Evolutionary conservation across 2,113 vertebrate species (phyloP), one percentile per base, ranked within the genome.

Genomic region (Mugil cephalus): DNA sequence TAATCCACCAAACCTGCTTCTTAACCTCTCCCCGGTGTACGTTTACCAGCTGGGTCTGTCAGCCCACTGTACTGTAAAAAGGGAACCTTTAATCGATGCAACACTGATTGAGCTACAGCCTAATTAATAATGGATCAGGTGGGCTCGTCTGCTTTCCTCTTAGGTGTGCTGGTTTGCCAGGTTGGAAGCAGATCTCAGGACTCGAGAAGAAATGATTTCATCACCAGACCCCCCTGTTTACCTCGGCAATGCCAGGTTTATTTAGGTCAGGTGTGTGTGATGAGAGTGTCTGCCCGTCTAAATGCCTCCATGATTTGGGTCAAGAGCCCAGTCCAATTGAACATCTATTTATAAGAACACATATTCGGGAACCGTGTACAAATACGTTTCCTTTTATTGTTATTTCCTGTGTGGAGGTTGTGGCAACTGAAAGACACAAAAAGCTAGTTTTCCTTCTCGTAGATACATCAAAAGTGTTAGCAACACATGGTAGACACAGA

Each of bases 81-180:
- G 83, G 83, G 36, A 72, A 77, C 48, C 46, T 61, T 65, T 46
- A 53, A 83, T 83, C 19, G 85, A 85, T 82, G 58, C 48, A 13
- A 38, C 61, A 68, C 52, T 68, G 69, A 82, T 75, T 58, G 46
- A 73, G 58, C 74, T 60, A 69, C 66, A 19, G 43, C 5, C 50
- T 86, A 42, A 86, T 88, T 63, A 87, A 86, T 86, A 86, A 85
- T 69, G 68, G 43, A 86, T 78, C 10, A 24, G 39, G 18, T 51
- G 24, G 59, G 34, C 56, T 84, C 66, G 56, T 52, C 35, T 59
- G 63, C 47, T 62, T 12, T 46, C 65, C 43, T 69, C 55, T 30
- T 39, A 40, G 46, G 15, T 79, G 70, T 48, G 60, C 42, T 48
- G 40, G 43, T 69, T 40, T 24, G 60, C 21, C 17, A 9, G 1